Percentiles rank a stretch among this genome's conserved stretches.
Evolutionary conservation across 1,140 invertebrate genomes (phyloP).

Genomic region (Panagrolaimus sp.): DNA sequence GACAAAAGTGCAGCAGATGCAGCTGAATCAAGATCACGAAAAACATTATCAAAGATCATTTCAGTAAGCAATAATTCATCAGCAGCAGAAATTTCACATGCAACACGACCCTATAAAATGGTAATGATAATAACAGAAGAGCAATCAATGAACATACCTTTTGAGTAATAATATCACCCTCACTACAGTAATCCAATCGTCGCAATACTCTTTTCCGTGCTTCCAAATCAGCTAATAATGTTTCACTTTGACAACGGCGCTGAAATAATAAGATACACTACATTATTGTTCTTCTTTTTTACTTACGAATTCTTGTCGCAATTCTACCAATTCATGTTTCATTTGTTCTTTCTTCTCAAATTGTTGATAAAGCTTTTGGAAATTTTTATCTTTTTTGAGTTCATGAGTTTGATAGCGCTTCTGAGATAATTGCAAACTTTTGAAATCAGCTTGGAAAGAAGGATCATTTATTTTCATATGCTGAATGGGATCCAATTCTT

Average conservation of each 20-base stretch:
- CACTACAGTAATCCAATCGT: constrained; percentile 81
- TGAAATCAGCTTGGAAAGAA: constrained; percentile 69
- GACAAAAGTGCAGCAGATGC: constrained; percentile 82
- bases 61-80: constrained; percentile 97
- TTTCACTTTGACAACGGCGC: constrained; percentile 52
- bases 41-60: constrained; percentile 93
- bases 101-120: constrained; percentile 78
- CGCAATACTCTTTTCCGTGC: constrained; percentile 85
- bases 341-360: constrained; percentile 73
- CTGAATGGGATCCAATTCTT: constrained; percentile 76
- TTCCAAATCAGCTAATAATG: constrained; percentile 95
- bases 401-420: constrained; percentile 75
- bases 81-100: constrained; percentile 90
- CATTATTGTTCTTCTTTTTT: not conserved
- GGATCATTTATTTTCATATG: constrained; percentile 96
- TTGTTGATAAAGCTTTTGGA: constrained; percentile 69
- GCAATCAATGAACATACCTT: constrained; percentile 60
- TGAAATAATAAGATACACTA: too few relatives aligned
- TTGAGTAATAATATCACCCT: constrained; percentile 90
- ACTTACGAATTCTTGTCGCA: constrained; percentile 32
- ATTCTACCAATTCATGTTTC: not conserved
- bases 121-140: constrained; percentile 22
- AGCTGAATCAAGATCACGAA: constrained; percentile 75
- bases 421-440: constrained; percentile 75
- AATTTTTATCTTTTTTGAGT: constrained; percentile 69